Evolutionary conservation across 2,797 vertebrate species (phyloP), one percentile per base, ranked within the genome.

Genomic region (Poeciliopsis gracilis): DNA sequence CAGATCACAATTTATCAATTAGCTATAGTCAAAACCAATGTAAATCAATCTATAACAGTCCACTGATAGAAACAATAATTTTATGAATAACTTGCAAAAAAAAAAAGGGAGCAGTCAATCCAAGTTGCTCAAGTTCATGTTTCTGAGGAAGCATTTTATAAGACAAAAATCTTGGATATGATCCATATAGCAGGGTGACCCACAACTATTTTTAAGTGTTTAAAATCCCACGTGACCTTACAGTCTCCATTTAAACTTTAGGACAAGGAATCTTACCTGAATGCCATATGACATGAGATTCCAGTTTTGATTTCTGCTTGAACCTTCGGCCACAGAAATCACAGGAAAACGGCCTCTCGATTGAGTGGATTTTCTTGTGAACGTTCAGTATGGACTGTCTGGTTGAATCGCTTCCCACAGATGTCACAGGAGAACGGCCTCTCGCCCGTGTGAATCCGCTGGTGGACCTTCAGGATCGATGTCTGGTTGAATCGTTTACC

Each of bases 401-500:
- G 76, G 20, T 72, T 72, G 73, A 83, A 83, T 3, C 49, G 55
- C 30, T 75, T 84, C 10, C 78, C 82, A 3, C 82, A 80, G 12
- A 63, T 12, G 30, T 72, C 79, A 16, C 82, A 83, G 13, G 61
- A 66, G 47, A 46, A 83, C 1, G 82, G 82, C 59, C 33, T 73
- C 77, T 79, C 82, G 8, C 77, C 82, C 2, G 77, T 77, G 75
- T 84, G 82, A 38, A 70, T 82, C 25, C 77, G 74, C 2, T 70
- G n/a, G 49, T 84, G 85, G 15, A 57, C 75, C 4, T 55, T 83
- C 41, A 79, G 20, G 7, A 63, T 55, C 2, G 82, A 80, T 12
- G 45, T 69, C 43, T 80, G 77, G 47, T 71, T 77, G 38, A 84
- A 84, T 46, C 69, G 47, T 75, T 84, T 84, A 3, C 82, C 82